phyloP scores from a whole-genome alignment of 2,113 vertebrate species.

The Odocoileus virginianus region DNA sequence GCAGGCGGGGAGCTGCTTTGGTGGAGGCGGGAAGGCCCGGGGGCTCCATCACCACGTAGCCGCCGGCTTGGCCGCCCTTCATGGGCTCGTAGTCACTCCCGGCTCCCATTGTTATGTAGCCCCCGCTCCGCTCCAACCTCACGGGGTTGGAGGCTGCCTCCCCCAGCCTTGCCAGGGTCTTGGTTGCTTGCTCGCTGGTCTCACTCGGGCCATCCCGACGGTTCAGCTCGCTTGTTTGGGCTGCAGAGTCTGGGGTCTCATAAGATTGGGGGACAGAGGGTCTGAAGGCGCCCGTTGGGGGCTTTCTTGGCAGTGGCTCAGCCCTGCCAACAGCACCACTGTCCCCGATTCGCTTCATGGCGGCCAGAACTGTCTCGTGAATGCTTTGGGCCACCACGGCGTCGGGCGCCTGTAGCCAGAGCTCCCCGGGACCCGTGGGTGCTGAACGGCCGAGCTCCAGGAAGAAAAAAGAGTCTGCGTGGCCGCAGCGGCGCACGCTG shows the following conservation, averaged over 20 bases:
- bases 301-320: slow-evolving; percentile 70
- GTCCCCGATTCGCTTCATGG: slow-evolving; percentile 87
- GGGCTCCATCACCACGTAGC: slow-evolving; percentile 87
- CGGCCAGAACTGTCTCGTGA: slow-evolving; percentile 86
- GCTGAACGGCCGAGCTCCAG: slow-evolving; percentile 87
- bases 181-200: background rate
- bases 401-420: slow-evolving; percentile 90
- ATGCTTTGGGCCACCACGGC: slow-evolving; percentile 87
- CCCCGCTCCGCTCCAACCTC: slow-evolving; percentile 60
- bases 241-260: slow-evolving; percentile 44
- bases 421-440: slow-evolving; percentile 85
- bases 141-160: slow-evolving; percentile 73
- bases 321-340: slow-evolving; percentile 66
- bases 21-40: slow-evolving; percentile 54
- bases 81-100: slow-evolving; percentile 84
- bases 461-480: slow-evolving; percentile 88
- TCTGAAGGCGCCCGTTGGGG: slow-evolving; percentile 72
- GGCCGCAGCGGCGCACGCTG: slow-evolving; percentile 86
- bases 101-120: slow-evolving; percentile 83
- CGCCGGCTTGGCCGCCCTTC: slow-evolving; percentile 79
- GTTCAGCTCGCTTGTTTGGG: background rate
- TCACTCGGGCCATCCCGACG: background rate
- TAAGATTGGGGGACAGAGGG: slow-evolving; percentile 37
- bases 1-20: slow-evolving; percentile 53
- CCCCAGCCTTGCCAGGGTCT: background rate